Conservation (phyloP, 1,140 invertebrate genomes). For the Elymnias hypermnestra region DNA sequence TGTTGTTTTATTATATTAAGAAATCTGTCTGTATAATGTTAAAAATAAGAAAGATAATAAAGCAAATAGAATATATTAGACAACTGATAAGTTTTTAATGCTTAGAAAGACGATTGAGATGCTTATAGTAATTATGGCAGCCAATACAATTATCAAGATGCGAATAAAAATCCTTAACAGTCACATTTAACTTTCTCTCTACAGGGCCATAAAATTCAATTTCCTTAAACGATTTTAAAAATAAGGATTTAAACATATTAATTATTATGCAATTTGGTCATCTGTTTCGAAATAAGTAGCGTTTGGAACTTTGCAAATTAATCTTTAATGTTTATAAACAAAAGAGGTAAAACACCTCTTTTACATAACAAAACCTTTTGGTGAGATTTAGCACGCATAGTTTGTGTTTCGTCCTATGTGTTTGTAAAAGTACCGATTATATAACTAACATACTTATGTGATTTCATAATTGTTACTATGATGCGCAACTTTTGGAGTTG, state of each 20-base stretch:
- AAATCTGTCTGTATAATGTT: too few species aligned
- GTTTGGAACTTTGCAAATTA: constrained; percentile 16
- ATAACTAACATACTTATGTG: background rate
- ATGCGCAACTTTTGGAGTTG: too few species aligned
- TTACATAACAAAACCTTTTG: constrained; percentile 10
- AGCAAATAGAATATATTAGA: too few species aligned
- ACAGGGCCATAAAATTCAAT: constrained; percentile 21
- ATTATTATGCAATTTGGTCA: constrained; percentile 31
- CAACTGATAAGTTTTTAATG: too few species aligned
- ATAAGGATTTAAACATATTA: constrained; percentile 31
- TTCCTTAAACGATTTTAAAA: constrained; percentile 31
- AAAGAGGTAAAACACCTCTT: constrained; percentile 4
- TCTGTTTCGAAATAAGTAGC: constrained; percentile 12
- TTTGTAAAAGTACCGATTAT: background rate
- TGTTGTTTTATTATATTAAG: too few species aligned
- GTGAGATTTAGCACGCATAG: background rate
- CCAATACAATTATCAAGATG: too few species aligned
- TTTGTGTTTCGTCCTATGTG: background rate
- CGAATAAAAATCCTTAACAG: too few species aligned
- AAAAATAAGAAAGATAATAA: too few species aligned
- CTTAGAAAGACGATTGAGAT: too few species aligned
- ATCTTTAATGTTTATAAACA: constrained; percentile 7
- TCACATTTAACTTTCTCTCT: constrained; percentile 15
- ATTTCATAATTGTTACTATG: too few species aligned
- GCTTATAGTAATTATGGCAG: too few species aligned